A percentile compares a stretch with the other conserved stretches of the same genome.
Evolutionary conservation across 1,140 invertebrate genomes (phyloP).

Genomic region (Drepana arcuata): DNA sequence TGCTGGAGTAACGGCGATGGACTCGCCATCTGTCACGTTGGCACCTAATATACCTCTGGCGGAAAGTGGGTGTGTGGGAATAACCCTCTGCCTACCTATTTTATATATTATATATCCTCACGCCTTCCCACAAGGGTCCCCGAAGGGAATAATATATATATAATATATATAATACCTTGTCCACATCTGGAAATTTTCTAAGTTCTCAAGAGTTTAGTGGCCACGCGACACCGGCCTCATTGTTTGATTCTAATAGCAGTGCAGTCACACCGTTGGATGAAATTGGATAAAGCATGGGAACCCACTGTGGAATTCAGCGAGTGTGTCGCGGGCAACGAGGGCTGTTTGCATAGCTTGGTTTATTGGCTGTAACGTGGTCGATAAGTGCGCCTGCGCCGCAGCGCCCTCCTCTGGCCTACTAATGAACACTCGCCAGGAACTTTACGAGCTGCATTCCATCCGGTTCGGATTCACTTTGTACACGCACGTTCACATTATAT

Average conservation of each 20-base stretch:
- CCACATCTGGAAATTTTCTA: constrained; percentile 29
- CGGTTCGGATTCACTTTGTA: constrained; percentile 31
- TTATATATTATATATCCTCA: too few relatives aligned
- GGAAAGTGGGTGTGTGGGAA: too few relatives aligned
- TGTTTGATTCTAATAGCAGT: constrained; percentile 45
- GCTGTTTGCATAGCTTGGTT: constrained; percentile 63
- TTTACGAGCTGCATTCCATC: constrained; percentile 44
- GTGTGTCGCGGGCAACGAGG: constrained; percentile 29
- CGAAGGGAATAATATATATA: too few relatives aligned
- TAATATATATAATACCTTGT: too few relatives aligned
- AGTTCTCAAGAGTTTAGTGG: constrained; percentile 23
- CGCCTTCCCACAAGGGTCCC: too few relatives aligned
- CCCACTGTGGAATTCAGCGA: constrained; percentile 47
- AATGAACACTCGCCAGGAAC: constrained; percentile 45
- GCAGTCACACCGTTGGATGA: constrained; percentile 45
- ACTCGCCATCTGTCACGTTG: too few relatives aligned
- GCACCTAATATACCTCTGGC: too few relatives aligned
- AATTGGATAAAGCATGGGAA: constrained; percentile 68
- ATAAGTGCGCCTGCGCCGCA: constrained; percentile 31
- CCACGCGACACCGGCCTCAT: constrained; percentile 44
- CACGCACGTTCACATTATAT: constrained; percentile 1
- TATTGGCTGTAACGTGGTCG: constrained; percentile 59
- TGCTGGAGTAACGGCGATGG: too few relatives aligned
- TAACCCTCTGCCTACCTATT: too few relatives aligned
- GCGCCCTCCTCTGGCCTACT: constrained; percentile 18